These are phyloP conservation scores for Epistrophe eligans DNA, from an alignment of 2,888 invertebrate species.

Conservation along the genomic window DNA sequence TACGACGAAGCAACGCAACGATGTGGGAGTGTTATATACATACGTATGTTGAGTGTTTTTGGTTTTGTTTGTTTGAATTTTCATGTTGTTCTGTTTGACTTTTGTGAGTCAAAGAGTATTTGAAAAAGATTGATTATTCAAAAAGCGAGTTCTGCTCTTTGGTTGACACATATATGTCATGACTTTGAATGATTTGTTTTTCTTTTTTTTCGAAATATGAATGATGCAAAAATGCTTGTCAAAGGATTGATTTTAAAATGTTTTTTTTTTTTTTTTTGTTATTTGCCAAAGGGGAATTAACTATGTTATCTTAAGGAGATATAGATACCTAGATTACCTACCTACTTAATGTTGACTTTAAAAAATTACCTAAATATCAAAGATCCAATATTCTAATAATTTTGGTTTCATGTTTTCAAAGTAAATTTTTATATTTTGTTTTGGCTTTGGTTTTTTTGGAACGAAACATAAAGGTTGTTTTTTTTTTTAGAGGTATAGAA, in stretches of 20 bases:
- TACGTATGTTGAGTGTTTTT: too few relatives aligned
- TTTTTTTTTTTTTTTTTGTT: neutral
- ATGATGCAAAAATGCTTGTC: neutral
- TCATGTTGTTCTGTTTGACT: constrained; percentile 51
- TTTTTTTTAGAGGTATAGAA: too few relatives aligned
- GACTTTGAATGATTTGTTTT: neutral
- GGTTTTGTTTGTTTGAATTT: constrained; percentile 47
- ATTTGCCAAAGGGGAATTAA: neutral
- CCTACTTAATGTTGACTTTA: too few relatives aligned
- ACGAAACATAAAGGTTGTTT: too few relatives aligned
- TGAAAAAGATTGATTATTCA: constrained; percentile 38
- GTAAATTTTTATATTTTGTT: too few relatives aligned
- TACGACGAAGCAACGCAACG: neutral
- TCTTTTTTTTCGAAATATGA: neutral
- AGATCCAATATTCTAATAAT: too few relatives aligned
- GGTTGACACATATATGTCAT: constrained; percentile 1
- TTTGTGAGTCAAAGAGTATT: constrained; percentile 48
- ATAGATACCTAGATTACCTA: too few relatives aligned
- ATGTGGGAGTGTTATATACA: neutral
- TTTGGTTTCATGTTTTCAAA: too few relatives aligned
- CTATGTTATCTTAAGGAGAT: neutral
- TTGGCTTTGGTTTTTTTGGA: too few relatives aligned
- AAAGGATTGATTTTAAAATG: neutral
- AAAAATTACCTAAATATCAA: too few relatives aligned
- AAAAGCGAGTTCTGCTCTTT: neutral